These are phyloP conservation scores for Drosophila nikananu DNA, from an alignment of 1,140 invertebrate species.

Conservation along the genomic window DNA sequence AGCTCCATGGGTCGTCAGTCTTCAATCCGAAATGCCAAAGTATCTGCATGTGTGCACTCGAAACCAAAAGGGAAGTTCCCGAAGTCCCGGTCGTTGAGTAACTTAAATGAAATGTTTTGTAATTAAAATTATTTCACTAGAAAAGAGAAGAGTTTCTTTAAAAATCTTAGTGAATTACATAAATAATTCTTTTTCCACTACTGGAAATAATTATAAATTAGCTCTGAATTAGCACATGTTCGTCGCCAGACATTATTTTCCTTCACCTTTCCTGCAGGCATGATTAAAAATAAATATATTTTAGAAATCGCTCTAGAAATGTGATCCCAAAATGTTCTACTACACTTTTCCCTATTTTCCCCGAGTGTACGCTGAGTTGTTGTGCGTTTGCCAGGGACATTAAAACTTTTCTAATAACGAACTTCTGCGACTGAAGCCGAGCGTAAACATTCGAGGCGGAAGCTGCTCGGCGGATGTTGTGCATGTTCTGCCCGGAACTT, in stretches of 20 bases:
- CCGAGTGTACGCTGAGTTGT: slow-evolving; percentile 22
- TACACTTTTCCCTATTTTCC: background rate
- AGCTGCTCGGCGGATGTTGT: slow-evolving; percentile 58
- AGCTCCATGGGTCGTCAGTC: background rate
- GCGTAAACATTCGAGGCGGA: slow-evolving; percentile 75
- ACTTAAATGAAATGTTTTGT: too few species aligned
- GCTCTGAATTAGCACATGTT: too few species aligned
- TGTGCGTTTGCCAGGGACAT: slow-evolving; percentile 70
- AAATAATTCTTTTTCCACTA: too few species aligned
- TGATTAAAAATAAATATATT: too few species aligned
- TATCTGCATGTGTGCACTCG: slow-evolving; percentile 5
- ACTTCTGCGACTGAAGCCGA: slow-evolving; percentile 66
- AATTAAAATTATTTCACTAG: too few species aligned
- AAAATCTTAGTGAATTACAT: too few species aligned
- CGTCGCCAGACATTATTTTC: background rate
- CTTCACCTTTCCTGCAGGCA: too few species aligned
- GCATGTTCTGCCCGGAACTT: slow-evolving; percentile 39
- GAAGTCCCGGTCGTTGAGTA: too few species aligned
- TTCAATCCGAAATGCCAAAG: background rate
- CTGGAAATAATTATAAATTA: too few species aligned
- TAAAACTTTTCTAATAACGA: slow-evolving; percentile 82
- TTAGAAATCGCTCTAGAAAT: too few species aligned
- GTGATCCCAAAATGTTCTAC: too few species aligned
- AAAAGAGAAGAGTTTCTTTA: too few species aligned
- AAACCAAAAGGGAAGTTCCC: background rate